Percentiles rank a stretch among this genome's conserved stretches.
Conservation (phyloP, 37 sponge, comb jelly and placozoan genomes). For the Agelas oroides region DNA sequence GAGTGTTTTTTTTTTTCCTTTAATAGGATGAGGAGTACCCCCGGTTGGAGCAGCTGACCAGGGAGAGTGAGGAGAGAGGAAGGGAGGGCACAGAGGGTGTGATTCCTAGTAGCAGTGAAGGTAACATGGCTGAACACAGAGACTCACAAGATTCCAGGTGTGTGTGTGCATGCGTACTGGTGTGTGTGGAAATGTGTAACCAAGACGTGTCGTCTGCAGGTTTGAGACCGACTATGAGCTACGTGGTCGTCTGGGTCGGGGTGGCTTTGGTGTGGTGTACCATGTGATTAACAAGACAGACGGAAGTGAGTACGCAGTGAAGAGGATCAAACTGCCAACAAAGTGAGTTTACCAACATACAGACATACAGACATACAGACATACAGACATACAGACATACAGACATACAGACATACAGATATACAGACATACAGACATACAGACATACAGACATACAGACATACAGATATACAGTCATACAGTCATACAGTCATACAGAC, state of each 20-base stretch:
- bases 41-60: neutral
- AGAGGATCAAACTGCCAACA: slow-evolving; percentile 77
- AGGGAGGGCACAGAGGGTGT: no score
- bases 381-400: slow-evolving; percentile 5
- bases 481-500: no score
- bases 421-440: slow-evolving; percentile 25
- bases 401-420: slow-evolving; percentile 21
- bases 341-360: slow-evolving; percentile 69
- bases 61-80: no score
- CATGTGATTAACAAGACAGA: slow-evolving; percentile 78
- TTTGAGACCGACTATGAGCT: slow-evolving; percentile 80
- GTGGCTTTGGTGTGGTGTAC: slow-evolving; percentile 93
- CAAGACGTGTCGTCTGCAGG: neutral
- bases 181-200: neutral
- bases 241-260: slow-evolving; percentile 72
- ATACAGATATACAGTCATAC: neutral
- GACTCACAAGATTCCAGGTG: neutral
- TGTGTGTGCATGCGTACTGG: slow-evolving; percentile 7
- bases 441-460: slow-evolving; percentile 23
- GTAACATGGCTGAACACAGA: no score
- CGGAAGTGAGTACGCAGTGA: slow-evolving; percentile 85
- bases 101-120: no score
- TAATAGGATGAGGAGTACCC: slow-evolving; percentile 19
- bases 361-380: neutral
- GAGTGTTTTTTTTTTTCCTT: no score